phyloP scores from a whole-genome alignment of 2,888 invertebrate species.

The Cosmia trapezina region DNA sequence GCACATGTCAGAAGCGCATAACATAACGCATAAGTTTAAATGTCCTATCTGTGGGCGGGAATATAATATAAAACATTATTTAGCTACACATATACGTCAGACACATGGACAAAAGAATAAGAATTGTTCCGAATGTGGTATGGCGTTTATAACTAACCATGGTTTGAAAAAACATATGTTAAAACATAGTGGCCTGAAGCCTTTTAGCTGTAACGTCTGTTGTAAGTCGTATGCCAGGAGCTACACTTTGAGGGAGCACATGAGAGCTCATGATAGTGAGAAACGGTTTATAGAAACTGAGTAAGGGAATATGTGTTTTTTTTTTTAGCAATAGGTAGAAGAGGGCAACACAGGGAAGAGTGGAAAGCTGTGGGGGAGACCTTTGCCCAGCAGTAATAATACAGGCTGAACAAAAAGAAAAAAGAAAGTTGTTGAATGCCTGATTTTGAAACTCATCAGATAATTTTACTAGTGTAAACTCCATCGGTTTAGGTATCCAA shows the following conservation, averaged over 20 bases:
- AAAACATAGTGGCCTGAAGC: constrained; percentile 83
- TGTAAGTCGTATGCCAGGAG: constrained; percentile 77
- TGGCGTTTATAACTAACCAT: constrained; percentile 87
- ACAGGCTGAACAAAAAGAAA: no score
- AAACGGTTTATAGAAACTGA: constrained; percentile 34
- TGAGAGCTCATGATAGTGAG: constrained; percentile 72
- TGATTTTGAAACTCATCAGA: no score
- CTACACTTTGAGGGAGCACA: constrained; percentile 76
- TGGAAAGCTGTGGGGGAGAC: no score
- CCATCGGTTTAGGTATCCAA: no score
- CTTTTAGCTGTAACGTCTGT: constrained; percentile 81
- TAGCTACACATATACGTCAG: constrained; percentile 84
- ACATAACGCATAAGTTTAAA: constrained; percentile 83
- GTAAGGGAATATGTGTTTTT: neutral
- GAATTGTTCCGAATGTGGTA: constrained; percentile 85
- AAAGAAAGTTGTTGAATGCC: no score
- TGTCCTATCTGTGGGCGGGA: constrained; percentile 80
- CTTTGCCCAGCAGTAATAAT: no score
- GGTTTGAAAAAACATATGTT: constrained; percentile 86
- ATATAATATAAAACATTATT: constrained; percentile 84
- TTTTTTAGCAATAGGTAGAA: no score
- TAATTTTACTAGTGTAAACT: no score
- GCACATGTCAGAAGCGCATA: constrained; percentile 84
- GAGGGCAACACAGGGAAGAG: no score
- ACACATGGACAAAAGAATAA: constrained; percentile 86